phyloP scores from a whole-genome alignment of 2,113 vertebrate species.

The Orthochromis malagaraziensis region DNA sequence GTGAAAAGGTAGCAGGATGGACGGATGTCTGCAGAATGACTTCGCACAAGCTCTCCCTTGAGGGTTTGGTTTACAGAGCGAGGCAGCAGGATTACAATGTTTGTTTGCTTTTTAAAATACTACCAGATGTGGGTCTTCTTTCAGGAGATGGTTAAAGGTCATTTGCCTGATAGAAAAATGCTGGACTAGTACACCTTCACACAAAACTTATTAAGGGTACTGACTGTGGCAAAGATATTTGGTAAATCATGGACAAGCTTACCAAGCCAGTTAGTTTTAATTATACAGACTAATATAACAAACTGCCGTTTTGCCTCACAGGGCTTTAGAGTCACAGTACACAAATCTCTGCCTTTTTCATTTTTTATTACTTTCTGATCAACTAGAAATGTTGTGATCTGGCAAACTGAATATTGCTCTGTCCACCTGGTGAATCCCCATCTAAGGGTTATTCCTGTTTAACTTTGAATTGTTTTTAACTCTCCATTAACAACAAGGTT shows the following conservation, averaged over 20 bases:
- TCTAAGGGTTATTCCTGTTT: neutral
- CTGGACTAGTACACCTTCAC: neutral
- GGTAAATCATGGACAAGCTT: neutral
- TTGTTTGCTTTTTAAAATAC: constrained; percentile 42
- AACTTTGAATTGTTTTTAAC: neutral
- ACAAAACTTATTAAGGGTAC: neutral
- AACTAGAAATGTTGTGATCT: neutral
- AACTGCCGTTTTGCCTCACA: neutral
- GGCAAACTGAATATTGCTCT: neutral
- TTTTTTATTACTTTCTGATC: neutral
- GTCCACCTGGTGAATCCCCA: neutral
- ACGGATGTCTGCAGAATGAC: neutral
- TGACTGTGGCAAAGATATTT: neutral
- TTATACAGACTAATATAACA: neutral
- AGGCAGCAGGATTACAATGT: constrained; percentile 29
- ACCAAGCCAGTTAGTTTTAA: neutral
- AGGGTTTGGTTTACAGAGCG: constrained; percentile 4
- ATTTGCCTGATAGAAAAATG: neutral
- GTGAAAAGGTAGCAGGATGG: neutral
- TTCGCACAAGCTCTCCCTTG: neutral
- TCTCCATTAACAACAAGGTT: neutral
- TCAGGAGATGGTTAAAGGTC: constrained; percentile 13
- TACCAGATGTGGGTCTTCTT: constrained; percentile 52
- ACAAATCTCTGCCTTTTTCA: neutral
- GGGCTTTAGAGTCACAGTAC: neutral